Base-by-base conservation (phyloP, 2,888 invertebrate genomes). In the Drosophila dives region DNA sequence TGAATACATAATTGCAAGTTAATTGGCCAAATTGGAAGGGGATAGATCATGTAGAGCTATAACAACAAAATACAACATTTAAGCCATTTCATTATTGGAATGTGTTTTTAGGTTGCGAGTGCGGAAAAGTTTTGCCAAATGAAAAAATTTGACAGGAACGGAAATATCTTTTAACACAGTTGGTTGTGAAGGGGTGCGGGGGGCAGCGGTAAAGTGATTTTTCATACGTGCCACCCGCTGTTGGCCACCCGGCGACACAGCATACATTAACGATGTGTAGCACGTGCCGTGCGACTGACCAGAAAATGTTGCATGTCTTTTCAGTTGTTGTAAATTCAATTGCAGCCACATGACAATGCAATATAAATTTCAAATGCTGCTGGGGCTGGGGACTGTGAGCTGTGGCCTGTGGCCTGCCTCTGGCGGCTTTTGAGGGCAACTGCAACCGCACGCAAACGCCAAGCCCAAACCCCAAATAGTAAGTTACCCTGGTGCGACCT, bases 261-360 rank as follows among this genome's bases (percentile, higher is more conserved):
- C 36, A 53, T 20, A 64, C 51, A 61, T 72, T 62, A 72, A 51
- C 45, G 33, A 45, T 15, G 71, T 64, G 65, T 65, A 65, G 70
- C 77, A 86, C 83, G 84, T 85, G 86, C 77, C 76, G 65, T 61
- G 45, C 50, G 71, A 71, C 69, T 75, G 69, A 83, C 86, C 89
- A 72, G 81, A 88, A 77, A 88, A 79, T 73, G 89, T 85, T 83
- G 89, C 89, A 85, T 86, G 89, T 77, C 77, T 36, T 26, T 66
- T 62, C 67, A 70, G 78, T 68, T 68, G 70, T 59, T 64, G 84
- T 77, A 86, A 67, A 86, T 79, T 81, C 77, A 79, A 86, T 83
- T 79, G 77, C 72, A 72, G 72, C 79, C 85, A 61, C 89, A 88
- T 86, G 89, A 77, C 86, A 84, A 83, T 89, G 85, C 77, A 77